Conservation (phyloP, 2,797 vertebrate genomes). For the Syngnathus rostellatus region DNA sequence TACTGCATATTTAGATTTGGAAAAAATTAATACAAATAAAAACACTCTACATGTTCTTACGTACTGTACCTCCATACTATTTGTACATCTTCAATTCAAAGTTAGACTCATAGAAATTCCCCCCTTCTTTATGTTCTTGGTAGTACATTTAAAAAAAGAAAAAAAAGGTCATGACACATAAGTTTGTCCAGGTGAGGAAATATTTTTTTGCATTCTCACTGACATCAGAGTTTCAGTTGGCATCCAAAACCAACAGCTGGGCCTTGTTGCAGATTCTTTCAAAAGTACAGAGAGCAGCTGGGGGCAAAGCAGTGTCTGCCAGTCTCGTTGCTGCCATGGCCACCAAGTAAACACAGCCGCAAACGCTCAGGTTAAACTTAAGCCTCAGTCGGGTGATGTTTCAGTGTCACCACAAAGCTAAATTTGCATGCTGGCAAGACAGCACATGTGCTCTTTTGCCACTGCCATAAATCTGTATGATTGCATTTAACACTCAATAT, state of each 20-base stretch:
- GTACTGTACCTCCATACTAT: background rate
- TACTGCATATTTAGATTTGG: background rate
- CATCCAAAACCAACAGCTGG: conserved; percentile 77
- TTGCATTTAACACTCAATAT: conserved; percentile 28
- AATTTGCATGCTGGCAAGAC: conserved; percentile 56
- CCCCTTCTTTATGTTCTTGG: background rate
- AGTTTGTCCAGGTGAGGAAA: conserved; percentile 46
- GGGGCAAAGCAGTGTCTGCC: conserved; percentile 68
- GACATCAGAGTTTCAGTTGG: conserved; percentile 61
- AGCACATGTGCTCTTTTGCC: conserved; percentile 50
- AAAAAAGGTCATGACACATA: conserved; percentile 12
- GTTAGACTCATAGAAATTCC: background rate
- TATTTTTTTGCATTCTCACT: conserved; percentile 40
- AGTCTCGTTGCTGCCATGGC: conserved; percentile 67
- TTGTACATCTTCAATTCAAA: background rate
- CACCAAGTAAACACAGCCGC: conserved; percentile 75
- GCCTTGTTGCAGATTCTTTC: conserved; percentile 77
- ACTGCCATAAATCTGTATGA: conserved; percentile 58
- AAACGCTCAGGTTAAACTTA: conserved; percentile 77
- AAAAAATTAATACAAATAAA: background rate
- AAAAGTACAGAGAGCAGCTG: conserved; percentile 78
- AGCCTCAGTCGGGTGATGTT: conserved; percentile 66
- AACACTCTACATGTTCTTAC: background rate
- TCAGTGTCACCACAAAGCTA: conserved; percentile 69
- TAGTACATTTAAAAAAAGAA: conserved; percentile 7